These are phyloP conservation scores for Drosophila sproati DNA, from an alignment of 1,140 invertebrate species.

Conservation along the genomic window DNA sequence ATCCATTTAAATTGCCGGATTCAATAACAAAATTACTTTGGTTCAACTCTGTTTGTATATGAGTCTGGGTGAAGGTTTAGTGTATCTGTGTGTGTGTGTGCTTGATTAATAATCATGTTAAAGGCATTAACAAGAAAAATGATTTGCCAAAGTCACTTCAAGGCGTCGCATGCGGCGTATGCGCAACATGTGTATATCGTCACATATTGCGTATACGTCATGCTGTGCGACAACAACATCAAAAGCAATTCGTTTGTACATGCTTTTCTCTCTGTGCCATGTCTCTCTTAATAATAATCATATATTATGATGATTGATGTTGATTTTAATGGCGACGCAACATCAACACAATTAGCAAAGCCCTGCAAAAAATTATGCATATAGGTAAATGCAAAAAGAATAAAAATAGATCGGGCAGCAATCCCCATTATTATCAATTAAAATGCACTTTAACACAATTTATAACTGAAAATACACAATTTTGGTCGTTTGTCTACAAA, in stretches of 20 bases:
- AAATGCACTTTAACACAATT: constrained; percentile 4
- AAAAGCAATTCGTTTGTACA: constrained; percentile 55
- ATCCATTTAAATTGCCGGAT: constrained; percentile 74
- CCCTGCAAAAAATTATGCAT: constrained; percentile 9
- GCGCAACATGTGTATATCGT: constrained; percentile 52
- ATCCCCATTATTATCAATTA: constrained; percentile 5
- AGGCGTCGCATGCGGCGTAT: constrained; percentile 46
- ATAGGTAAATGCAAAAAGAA: constrained; percentile 6
- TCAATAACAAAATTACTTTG: constrained; percentile 66
- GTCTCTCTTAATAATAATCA: constrained; percentile 48
- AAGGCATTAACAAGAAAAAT: constrained; percentile 73
- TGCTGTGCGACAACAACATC: constrained; percentile 45
- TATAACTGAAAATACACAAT: constrained; percentile 17
- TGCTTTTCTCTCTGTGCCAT: constrained; percentile 20
- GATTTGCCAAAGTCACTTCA: constrained; percentile 53
- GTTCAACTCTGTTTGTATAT: constrained; percentile 9
- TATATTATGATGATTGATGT: constrained; percentile 66
- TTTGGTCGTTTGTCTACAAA: constrained; percentile 4
- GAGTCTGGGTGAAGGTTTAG: background rate
- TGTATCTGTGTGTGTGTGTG: constrained; percentile 6
- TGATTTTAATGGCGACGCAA: constrained; percentile 58
- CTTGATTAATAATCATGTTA: constrained; percentile 77
- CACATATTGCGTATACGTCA: constrained; percentile 22
- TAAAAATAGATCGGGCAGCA: background rate
- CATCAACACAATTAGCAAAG: constrained; percentile 46